Conservation (phyloP, 1,140 invertebrate genomes). For the Halictus rubicundus region DNA sequence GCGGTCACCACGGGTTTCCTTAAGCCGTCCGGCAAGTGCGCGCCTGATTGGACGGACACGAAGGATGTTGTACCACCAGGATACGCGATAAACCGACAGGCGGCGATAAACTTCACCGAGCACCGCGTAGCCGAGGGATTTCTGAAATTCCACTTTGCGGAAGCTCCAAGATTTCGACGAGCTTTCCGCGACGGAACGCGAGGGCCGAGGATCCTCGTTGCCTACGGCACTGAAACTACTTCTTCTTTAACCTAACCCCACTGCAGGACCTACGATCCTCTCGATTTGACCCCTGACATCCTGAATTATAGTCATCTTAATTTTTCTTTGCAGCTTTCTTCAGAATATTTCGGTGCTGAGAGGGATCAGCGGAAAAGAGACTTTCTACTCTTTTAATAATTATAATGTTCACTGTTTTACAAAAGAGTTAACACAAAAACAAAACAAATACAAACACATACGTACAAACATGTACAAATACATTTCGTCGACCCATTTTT, state of each 20-base stretch:
- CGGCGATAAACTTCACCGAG: conserved; percentile 63
- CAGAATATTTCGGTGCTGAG: no score
- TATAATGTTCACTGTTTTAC: no score
- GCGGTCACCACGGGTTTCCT: conserved; percentile 72
- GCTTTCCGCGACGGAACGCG: conserved; percentile 12
- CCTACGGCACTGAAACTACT: not conserved
- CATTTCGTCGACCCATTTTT: no score
- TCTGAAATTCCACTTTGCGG: conserved; percentile 57
- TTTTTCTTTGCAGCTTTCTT: not conserved
- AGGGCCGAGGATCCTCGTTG: not conserved
- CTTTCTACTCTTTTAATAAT: no score
- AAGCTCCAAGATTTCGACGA: conserved; percentile 25
- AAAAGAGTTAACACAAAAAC: no score
- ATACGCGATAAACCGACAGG: conserved; percentile 70
- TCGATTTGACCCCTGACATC: no score
- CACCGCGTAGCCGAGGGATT: conserved; percentile 46
- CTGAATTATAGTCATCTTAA: no score
- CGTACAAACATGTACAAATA: no score
- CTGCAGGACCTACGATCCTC: no score
- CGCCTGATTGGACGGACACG: conserved; percentile 72
- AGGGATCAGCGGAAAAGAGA: no score
- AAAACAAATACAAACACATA: no score
- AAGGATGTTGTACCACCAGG: conserved; percentile 77
- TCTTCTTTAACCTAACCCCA: not conserved
- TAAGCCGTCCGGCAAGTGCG: conserved; percentile 75